Evolutionary conservation across 2,797 vertebrate species (phyloP).

Genomic region (Smutsia gigantea): DNA sequence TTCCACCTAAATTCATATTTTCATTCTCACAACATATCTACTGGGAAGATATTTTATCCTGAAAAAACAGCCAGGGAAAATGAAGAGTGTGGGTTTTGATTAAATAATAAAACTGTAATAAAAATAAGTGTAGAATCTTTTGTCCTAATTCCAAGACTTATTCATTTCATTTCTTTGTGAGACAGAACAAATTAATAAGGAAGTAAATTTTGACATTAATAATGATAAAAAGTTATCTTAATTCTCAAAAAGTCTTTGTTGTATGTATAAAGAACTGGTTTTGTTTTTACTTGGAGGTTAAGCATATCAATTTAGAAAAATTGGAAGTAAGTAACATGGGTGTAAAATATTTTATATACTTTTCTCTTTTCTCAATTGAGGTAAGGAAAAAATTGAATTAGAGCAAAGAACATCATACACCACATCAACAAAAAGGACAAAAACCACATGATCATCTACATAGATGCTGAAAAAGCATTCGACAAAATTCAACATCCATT

Average conservation of each 20-base stretch:
- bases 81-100: not conserved
- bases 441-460: too few relatives aligned
- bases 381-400: not conserved
- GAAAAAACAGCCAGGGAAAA: not conserved
- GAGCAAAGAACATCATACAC: too few relatives aligned
- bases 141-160: not conserved
- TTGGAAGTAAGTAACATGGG: not conserved
- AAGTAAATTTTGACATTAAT: not conserved
- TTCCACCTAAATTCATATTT: not conserved
- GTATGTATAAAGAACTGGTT: not conserved
- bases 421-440: too few relatives aligned
- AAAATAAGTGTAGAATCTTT: not conserved
- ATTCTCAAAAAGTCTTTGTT: not conserved
- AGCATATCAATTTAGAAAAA: not conserved
- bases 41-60: not conserved
- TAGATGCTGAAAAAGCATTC: too few relatives aligned
- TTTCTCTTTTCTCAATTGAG: not conserved
- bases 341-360: not conserved
- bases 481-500: too few relatives aligned
- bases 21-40: not conserved
- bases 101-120: not conserved
- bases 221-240: not conserved
- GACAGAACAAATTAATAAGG: not conserved
- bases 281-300: slow-evolving; percentile 22
- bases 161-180: slow-evolving; percentile 21